These are phyloP conservation scores for Tamandua tetradactyla DNA, from an alignment of 2,797 vertebrate species.

Conservation along the genomic window DNA sequence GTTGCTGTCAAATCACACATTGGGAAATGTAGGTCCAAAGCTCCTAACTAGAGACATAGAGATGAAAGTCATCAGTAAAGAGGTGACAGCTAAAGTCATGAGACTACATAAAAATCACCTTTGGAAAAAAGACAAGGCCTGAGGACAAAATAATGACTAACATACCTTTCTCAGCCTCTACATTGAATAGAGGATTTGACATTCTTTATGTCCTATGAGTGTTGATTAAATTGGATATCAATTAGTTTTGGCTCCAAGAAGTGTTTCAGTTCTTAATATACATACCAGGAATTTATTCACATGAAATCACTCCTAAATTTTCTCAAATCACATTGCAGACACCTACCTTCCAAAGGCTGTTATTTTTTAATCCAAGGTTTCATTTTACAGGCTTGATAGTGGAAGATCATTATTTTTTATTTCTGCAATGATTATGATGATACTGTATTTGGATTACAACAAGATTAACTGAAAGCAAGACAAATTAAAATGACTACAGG, in stretches of 20 bases:
- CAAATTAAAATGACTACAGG: background rate
- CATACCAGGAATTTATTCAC: background rate
- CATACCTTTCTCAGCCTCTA: background rate
- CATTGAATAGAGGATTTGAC: slow-evolving; percentile 1
- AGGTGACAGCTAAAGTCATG: slow-evolving; percentile 19
- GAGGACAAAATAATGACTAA: background rate
- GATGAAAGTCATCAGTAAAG: slow-evolving; percentile 47
- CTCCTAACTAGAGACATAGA: background rate
- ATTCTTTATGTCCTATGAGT: background rate
- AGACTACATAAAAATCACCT: slow-evolving; percentile 16
- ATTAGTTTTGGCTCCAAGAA: background rate
- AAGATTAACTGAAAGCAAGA: background rate
- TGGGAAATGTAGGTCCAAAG: background rate
- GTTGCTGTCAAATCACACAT: background rate
- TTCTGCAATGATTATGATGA: background rate
- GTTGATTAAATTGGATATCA: slow-evolving; percentile 16
- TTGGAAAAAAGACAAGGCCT: background rate
- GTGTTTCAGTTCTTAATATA: slow-evolving; percentile 15
- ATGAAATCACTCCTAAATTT: background rate
- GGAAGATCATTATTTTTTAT: background rate
- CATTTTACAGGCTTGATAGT: background rate
- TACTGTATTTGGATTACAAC: background rate
- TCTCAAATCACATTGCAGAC: background rate
- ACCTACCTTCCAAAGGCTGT: background rate
- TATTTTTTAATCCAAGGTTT: background rate